Evolutionary conservation across 2,797 vertebrate genomes (phyloP).

Genomic region (Anas capensis): DNA sequence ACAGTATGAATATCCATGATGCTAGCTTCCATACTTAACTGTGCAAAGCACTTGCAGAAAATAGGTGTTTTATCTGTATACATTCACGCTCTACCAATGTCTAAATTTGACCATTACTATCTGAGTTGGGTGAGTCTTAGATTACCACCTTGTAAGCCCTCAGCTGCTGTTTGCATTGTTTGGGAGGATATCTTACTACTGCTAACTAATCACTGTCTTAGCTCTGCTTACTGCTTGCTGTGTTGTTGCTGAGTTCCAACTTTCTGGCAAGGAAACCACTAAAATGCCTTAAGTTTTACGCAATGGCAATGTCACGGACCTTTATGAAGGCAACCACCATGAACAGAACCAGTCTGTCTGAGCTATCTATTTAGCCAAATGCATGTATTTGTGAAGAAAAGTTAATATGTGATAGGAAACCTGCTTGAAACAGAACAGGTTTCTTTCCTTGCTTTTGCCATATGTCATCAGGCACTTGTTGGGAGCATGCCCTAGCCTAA

Average conservation of each 20-base stretch:
- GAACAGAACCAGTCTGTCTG: neutral
- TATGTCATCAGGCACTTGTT: neutral
- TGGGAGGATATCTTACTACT: neutral
- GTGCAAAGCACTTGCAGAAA: neutral
- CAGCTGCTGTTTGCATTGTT: neutral
- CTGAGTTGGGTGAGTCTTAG: neutral
- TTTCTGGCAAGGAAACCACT: neutral
- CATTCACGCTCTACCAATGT: neutral
- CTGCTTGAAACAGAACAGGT: neutral
- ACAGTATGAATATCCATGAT: neutral
- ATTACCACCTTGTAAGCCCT: neutral
- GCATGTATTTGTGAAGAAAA: neutral
- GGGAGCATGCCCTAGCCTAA: neutral
- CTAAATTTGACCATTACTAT: neutral
- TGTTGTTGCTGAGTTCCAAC: neutral
- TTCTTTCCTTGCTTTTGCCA: neutral
- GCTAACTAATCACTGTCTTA: accelerated
- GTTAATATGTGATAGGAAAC: neutral
- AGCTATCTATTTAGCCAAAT: neutral
- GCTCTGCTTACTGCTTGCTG: accelerated
- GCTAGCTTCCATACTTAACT: neutral
- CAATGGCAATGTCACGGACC: neutral
- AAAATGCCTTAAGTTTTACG: neutral
- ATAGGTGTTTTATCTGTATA: neutral
- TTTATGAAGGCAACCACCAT: neutral